Evolutionary conservation across 2,113 vertebrate genomes (phyloP).

Genomic region (Cyanocitta stelleri): DNA sequence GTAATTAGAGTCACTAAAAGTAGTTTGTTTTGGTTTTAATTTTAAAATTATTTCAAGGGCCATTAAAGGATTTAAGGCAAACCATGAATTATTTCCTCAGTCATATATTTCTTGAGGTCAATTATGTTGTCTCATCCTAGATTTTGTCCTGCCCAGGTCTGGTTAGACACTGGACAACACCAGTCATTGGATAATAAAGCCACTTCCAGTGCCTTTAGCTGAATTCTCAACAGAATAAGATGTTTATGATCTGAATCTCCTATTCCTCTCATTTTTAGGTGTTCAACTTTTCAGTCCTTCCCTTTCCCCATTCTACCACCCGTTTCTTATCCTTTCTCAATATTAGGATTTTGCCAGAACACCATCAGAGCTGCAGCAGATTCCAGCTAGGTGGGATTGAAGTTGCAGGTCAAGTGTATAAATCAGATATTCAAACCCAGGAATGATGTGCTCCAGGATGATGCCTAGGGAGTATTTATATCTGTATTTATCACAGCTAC

Average conservation of each 20-base stretch:
- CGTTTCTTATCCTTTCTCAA: background rate
- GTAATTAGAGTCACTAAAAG: background rate
- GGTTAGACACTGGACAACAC: background rate
- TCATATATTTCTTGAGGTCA: background rate
- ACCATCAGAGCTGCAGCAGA: background rate
- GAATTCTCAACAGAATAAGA: background rate
- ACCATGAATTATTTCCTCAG: fast-evolving
- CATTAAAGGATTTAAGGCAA: background rate
- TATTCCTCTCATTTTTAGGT: background rate
- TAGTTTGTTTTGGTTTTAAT: background rate
- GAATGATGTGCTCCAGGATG: background rate
- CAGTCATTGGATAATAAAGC: background rate
- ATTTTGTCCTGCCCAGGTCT: background rate
- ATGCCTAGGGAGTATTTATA: background rate
- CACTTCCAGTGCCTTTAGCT: background rate
- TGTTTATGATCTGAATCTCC: background rate
- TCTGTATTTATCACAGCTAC: background rate
- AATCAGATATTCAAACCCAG: background rate
- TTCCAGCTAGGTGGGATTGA: background rate
- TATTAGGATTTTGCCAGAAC: background rate
- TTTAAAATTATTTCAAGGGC: background rate
- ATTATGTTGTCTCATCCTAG: background rate
- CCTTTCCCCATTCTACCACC: background rate
- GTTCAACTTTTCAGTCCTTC: background rate
- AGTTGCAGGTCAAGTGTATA: background rate